phyloP scores from a whole-genome alignment of 1,140 invertebrate species.

The Episyrphus balteatus region DNA sequence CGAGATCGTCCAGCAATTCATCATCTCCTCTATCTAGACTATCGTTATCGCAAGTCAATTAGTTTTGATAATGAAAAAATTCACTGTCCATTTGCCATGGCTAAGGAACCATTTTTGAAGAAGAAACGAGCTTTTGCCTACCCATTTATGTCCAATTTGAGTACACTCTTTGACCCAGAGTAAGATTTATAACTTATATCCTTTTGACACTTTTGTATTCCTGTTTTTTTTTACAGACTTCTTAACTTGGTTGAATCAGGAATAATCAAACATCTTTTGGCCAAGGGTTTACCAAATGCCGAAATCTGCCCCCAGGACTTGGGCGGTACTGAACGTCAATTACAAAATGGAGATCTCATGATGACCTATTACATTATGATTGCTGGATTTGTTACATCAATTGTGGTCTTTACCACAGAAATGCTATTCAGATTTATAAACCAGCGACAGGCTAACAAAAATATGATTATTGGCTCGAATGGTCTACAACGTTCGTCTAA shows the following conservation, averaged over 20 bases:
- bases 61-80: slow-evolving; percentile 43
- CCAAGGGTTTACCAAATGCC: slow-evolving; percentile 50
- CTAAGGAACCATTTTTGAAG: slow-evolving; percentile 49
- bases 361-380: slow-evolving; percentile 57
- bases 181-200: slow-evolving; percentile 35
- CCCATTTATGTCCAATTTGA: slow-evolving; percentile 45
- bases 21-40: slow-evolving; percentile 55
- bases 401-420: slow-evolving; percentile 53
- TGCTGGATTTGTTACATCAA: slow-evolving; percentile 46
- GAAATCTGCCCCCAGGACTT: slow-evolving; percentile 68
- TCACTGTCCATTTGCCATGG: slow-evolving; percentile 61
- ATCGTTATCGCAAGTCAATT: slow-evolving; percentile 47
- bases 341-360: slow-evolving; percentile 49
- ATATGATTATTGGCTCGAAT: slow-evolving; percentile 18
- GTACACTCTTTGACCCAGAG: slow-evolving; percentile 51
- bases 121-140: slow-evolving; percentile 58
- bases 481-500: slow-evolving; percentile 20
- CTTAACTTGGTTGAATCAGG: slow-evolving; percentile 56
- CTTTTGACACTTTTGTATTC: not conserved
- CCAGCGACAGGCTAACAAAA: slow-evolving; percentile 19
- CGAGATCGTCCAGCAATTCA: slow-evolving; percentile 52
- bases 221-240: slow-evolving; percentile 41
- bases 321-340: slow-evolving; percentile 62
- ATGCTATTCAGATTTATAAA: slow-evolving; percentile 37
- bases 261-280: slow-evolving; percentile 53